Evolutionary conservation across 2,797 vertebrate genomes (phyloP), one percentile per base, ranked within the genome.

Genomic region (Muraenolepis orangiensis): DNA sequence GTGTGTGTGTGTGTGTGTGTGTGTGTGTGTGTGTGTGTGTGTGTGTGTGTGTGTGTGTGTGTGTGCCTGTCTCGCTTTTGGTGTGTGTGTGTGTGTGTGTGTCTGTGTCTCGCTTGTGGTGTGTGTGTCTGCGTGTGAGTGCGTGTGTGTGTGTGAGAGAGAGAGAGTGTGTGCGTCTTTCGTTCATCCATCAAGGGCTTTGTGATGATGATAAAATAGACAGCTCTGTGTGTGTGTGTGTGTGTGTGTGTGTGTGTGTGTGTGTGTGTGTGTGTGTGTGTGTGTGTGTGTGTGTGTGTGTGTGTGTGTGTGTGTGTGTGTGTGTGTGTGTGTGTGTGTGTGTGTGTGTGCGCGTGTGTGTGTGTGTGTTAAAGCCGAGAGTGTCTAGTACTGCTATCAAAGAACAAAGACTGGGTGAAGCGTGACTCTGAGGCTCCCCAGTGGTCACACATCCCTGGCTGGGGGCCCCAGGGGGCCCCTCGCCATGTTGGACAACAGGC

Each of bases 11-110:
- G 42, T 2, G 40, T 18, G 40, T 2, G 13, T 42, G 40, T 16
- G 40, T 42, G 42, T 18, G 42, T 5, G 3, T 46, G 42, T 46
- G 16, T 46, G 42, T 46, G 16, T 46, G 42, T 46, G 40, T 46
- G 42, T 20, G 42, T 46, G 42, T 46, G 42, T 69, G 30, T 78
- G 76, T 72, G 73, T 82, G 68, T 30, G 31, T 71, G 13, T 42
- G 46, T 69, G 66, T 70, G 51, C 57, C 29, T 64, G 38, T 40
- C 26, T 66, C 42, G 76, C 64, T 77, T 51, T 68, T 29, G 75
- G 51, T 66, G 13, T 66, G 7, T 69, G 30, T 74, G 40, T 2
- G 26, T 29, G 10, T 66, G 51, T 74, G 16, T 70, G 30, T 38
- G 26, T 32, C n/a, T n/a, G n/a, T n/a, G n/a, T n/a, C n/a, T n/a